Evolutionary conservation across 2,113 vertebrate genomes (phyloP), one percentile per base, ranked within the genome.

Genomic region (Excalfactoria chinensis): DNA sequence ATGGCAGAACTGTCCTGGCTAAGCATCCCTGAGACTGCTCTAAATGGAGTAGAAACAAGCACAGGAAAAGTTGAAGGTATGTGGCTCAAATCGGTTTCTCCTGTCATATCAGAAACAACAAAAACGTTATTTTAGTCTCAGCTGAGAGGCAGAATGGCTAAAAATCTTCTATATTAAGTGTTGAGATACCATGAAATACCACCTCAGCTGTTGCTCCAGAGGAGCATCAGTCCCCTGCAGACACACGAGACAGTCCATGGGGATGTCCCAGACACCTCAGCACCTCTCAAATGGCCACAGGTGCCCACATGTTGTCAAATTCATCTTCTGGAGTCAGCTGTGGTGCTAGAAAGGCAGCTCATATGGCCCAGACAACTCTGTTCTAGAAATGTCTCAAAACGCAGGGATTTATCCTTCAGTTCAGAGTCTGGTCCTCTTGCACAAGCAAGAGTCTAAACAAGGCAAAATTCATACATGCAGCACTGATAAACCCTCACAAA

Each of bases 11-110:
- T 60, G n/a, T 62, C n/a, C 67, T 84, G 44, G n/a, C 11, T 51
- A 51, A 69, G 58, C 41, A 66, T 53, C 11, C 16, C n/a, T 41
- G 23, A 41, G 23, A 41, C 22, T 71, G 32, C 19, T 78, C 63
- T 72, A 53, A 77, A 69, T 64, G 34, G 0, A 0, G 22, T 35
- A 75, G 35, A 71, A 71, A 43, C 9, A 5, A 0, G 3, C 32
- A 0, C 0, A 0, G 11, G 13, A 8, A 6, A 81, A 81, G 37
- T 2, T 35, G 40, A 87, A 69, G 16, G 13, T 79, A 9, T 25
- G 7, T 22, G 6, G 28, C 23, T 89, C 48, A 84, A 82, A 89
- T 84, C 44, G 62, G 26, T 2, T 28, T 12, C 26, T 58, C 32
- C 34, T 69, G 5, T 51, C 43, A 60, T 63, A 3, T 30, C 2